Evolutionary conservation across 30 jellyfish, hydroid and myxozoan species (phyloP).

Genomic region (Clytia hemisphaerica): DNA sequence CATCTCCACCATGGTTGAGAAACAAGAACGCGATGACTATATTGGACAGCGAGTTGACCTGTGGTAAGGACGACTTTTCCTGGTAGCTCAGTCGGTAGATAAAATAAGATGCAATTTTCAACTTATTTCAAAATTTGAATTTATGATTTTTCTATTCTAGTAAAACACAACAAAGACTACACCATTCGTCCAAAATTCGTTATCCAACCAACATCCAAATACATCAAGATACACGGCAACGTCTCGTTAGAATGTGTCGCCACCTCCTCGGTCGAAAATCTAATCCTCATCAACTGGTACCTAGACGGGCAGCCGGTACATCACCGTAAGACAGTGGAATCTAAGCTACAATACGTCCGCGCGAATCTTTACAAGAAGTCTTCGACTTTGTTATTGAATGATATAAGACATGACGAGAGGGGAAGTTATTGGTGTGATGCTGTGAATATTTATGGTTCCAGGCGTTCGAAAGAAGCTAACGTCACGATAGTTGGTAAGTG

Average conservation of each 20-base stretch:
- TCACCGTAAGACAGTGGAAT: constrained; percentile 23
- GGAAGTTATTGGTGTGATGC: constrained; percentile 88
- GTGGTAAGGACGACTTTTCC: constrained; percentile 87
- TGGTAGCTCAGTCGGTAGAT: too few species aligned
- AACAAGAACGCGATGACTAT: constrained; percentile 50
- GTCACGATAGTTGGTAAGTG: constrained; percentile 71
- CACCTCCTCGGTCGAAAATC: constrained; percentile 40
- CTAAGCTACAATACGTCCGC: constrained; percentile 48
- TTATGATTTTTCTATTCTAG: not conserved
- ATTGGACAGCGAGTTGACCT: constrained; percentile 63
- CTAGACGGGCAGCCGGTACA: constrained; percentile 19
- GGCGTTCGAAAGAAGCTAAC: constrained; percentile 74
- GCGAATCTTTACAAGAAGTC: constrained; percentile 53
- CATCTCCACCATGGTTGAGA: constrained; percentile 74
- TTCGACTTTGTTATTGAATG: constrained; percentile 50
- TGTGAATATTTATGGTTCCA: constrained; percentile 72
- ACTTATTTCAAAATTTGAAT: too few species aligned
- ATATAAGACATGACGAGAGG: constrained; percentile 49
- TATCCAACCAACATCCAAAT: constrained; percentile 73
- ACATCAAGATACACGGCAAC: constrained; percentile 48
- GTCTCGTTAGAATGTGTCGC: constrained; percentile 87
- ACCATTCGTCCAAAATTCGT: constrained; percentile 74
- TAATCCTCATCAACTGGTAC: constrained; percentile 76
- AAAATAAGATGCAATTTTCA: too few species aligned
- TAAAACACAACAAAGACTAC: constrained; percentile 49